Conservation (phyloP, 2,888 invertebrate genomes). For the Amphiduros pacificus region DNA sequence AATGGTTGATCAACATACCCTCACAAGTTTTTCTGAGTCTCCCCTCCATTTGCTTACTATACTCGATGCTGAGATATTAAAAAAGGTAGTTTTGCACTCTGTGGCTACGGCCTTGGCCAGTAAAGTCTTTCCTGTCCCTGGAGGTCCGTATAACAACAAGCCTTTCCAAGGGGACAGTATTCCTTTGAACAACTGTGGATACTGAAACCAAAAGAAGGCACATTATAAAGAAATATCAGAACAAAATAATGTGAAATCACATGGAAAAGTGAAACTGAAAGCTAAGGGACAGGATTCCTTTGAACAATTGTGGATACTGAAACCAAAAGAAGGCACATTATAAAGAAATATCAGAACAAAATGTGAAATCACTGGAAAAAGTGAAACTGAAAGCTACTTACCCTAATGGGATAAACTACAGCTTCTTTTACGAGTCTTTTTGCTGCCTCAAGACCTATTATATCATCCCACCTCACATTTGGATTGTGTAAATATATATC, state of each 20-base stretch:
- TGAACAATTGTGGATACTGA: conserved; percentile 62
- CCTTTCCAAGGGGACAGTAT: conserved; percentile 80
- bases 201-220: conserved; percentile 57
- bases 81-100: conserved; percentile 79
- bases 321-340: too few relatives aligned
- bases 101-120: conserved; percentile 85
- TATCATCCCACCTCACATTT: conserved; percentile 77
- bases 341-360: too few relatives aligned
- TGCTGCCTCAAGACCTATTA: conserved; percentile 75
- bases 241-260: too few relatives aligned
- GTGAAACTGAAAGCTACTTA: conserved; percentile 33
- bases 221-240: too few relatives aligned
- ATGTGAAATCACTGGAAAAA: too few relatives aligned
- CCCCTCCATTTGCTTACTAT: conserved; percentile 96
- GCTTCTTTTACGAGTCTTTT: conserved; percentile 83
- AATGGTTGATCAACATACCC: conserved; percentile 63
- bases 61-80: conserved; percentile 86
- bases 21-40: conserved; percentile 89
- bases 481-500: conserved; percentile 70
- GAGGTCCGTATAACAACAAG: conserved; percentile 74
- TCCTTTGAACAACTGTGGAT: conserved; percentile 63
- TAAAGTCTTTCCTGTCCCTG: conserved; percentile 77
- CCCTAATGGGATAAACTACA: conserved; percentile 72
- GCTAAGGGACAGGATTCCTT: conserved; percentile 66
- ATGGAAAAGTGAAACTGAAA: too few relatives aligned